phyloP scores from a whole-genome alignment of 2,888 invertebrate genomes.

The Folsomia manolachei region DNA sequence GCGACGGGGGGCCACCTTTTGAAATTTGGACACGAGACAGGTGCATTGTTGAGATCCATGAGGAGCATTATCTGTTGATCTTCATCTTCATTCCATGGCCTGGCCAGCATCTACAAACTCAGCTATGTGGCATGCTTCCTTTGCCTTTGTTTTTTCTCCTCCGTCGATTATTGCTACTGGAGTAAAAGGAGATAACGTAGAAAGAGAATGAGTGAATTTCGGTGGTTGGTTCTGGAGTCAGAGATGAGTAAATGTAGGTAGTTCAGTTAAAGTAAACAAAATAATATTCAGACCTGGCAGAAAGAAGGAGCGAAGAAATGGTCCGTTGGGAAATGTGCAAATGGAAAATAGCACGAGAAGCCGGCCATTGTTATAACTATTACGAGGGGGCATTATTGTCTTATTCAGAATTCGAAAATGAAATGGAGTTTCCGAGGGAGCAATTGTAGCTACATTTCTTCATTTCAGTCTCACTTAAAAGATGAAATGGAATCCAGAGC shows the following conservation, averaged over 20 bases:
- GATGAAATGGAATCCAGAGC: conserved; percentile 18
- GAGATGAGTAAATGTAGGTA: conserved; percentile 1
- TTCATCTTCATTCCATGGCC: conserved; percentile 11
- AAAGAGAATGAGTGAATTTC: neutral
- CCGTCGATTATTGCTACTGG: neutral
- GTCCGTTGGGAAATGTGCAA: conserved; percentile 10
- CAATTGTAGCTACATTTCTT: conserved; percentile 12
- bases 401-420: conserved; percentile 26
- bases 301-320: neutral
- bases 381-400: conserved; percentile 29
- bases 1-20: conserved; percentile 1
- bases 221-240: neutral
- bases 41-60: conserved; percentile 45
- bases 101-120: neutral
- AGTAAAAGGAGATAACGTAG: neutral
- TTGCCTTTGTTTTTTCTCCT: neutral
- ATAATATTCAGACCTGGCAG: neutral
- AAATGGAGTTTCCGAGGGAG: conserved; percentile 28
- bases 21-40: conserved; percentile 28
- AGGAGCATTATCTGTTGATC: conserved; percentile 44
- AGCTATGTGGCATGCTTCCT: no score
- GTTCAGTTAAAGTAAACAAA: neutral
- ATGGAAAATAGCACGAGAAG: conserved; percentile 8
- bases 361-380: conserved; percentile 10
- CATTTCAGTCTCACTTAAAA: neutral